Percentiles rank a stretch among this genome's conserved stretches.
phyloP scores from a whole-genome alignment of 2,888 invertebrate species.

The Drosophila macrospina region DNA sequence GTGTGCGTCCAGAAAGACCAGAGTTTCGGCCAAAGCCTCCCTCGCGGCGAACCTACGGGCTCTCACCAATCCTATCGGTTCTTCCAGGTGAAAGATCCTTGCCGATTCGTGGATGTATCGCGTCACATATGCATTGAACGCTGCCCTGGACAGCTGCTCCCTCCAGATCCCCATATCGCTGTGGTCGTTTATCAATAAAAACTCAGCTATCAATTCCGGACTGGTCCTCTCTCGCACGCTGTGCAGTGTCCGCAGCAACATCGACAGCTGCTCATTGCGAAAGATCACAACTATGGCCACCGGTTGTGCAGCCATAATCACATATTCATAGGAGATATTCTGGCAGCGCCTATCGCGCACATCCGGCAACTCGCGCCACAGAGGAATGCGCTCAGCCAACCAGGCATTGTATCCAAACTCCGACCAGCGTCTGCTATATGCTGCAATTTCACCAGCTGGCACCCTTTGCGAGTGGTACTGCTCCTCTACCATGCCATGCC shows the following conservation, averaged over 20 bases:
- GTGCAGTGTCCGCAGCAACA: conserved; percentile 90
- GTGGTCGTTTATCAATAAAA: conserved; percentile 93
- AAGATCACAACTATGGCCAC: conserved; percentile 60
- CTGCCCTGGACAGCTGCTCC: neutral
- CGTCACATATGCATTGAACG: conserved; percentile 23
- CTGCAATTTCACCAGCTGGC: neutral
- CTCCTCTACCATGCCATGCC: conserved; percentile 4
- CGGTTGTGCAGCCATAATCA: neutral
- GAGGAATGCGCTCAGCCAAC: conserved; percentile 56
- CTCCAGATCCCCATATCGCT: conserved; percentile 48
- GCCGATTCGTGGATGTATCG: neutral
- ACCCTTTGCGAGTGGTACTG: neutral
- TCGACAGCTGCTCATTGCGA: conserved; percentile 82
- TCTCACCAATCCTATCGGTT: conserved; percentile 85
- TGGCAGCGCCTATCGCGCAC: conserved; percentile 42
- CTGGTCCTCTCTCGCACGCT: conserved; percentile 91
- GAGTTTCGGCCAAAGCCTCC: conserved; percentile 89
- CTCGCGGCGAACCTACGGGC: conserved; percentile 53
- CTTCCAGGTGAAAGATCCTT: conserved; percentile 86
- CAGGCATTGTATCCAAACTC: conserved; percentile 60
- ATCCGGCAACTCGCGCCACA: conserved; percentile 33
- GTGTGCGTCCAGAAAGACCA: conserved; percentile 95
- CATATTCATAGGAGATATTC: neutral
- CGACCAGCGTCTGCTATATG: conserved; percentile 22
- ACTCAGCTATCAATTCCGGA: conserved; percentile 91